Conservation (phyloP, 2,113 vertebrate genomes). For the Phalacrocorax aristotelis region DNA sequence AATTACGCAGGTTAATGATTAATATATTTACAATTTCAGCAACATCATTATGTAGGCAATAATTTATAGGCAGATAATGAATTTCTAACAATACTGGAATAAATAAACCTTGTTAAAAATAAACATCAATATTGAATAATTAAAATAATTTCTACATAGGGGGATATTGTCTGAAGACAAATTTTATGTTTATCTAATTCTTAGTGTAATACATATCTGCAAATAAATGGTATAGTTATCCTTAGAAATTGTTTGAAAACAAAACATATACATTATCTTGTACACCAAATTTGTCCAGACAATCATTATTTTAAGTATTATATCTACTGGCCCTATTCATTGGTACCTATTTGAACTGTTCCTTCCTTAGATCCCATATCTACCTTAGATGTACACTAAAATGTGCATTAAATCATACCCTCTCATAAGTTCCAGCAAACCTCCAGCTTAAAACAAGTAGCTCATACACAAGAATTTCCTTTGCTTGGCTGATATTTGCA, state of each 20-base stretch:
- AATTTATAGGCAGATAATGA: not conserved
- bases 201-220: not conserved
- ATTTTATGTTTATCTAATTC: not conserved
- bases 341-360: not conserved
- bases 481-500: not conserved
- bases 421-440: not conserved
- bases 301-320: not conserved
- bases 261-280: not conserved
- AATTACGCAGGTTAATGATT: not conserved
- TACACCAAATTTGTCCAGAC: not conserved
- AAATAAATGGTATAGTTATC: not conserved
- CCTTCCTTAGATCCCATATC: not conserved
- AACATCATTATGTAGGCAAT: not conserved
- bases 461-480: not conserved
- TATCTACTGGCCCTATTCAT: not conserved
- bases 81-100: not conserved
- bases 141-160: not conserved
- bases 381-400: not conserved
- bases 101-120: not conserved
- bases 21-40: not conserved
- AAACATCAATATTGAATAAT: not conserved
- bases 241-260: not conserved
- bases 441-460: not conserved
- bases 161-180: not conserved
- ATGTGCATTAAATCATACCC: not conserved